These are phyloP conservation scores for Pithecia hirsuta DNA, from an alignment of 2,797 vertebrate genomes.

Conservation along the genomic window DNA sequence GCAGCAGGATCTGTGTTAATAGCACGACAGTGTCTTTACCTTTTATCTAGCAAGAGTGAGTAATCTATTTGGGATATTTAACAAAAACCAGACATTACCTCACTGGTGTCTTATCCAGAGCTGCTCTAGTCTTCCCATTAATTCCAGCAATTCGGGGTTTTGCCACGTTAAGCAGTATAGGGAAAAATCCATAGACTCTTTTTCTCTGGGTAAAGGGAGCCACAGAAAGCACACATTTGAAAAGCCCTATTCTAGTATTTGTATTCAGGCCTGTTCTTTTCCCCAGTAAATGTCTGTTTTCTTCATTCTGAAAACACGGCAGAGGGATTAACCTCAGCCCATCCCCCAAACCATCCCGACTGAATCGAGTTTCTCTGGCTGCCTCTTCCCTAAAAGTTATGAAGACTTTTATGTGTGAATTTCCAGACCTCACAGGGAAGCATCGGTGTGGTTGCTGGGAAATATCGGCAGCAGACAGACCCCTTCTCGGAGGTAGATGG, in stretches of 20 bases:
- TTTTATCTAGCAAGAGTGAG: conserved; percentile 65
- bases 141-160: conserved; percentile 42
- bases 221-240: background rate
- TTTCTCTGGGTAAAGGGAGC: background rate
- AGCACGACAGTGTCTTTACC: conserved; percentile 17
- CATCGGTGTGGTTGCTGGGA: background rate
- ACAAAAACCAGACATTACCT: conserved; percentile 76
- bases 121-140: conserved; percentile 38
- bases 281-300: background rate
- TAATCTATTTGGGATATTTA: conserved; percentile 70
- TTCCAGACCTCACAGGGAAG: background rate
- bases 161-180: background rate
- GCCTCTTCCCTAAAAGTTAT: background rate
- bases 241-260: background rate
- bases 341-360: background rate
- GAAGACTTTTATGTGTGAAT: background rate
- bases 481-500: background rate
- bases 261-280: background rate
- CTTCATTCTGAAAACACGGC: background rate
- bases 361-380: background rate
- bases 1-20: background rate
- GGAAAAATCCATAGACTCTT: background rate
- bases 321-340: background rate
- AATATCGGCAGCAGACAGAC: background rate
- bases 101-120: conserved; percentile 68